A percentile compares a stretch with the other conserved stretches of the same genome.
Evolutionary conservation across 2,113 vertebrate genomes (phyloP).

Genomic region (Chaenocephalus aceratus): DNA sequence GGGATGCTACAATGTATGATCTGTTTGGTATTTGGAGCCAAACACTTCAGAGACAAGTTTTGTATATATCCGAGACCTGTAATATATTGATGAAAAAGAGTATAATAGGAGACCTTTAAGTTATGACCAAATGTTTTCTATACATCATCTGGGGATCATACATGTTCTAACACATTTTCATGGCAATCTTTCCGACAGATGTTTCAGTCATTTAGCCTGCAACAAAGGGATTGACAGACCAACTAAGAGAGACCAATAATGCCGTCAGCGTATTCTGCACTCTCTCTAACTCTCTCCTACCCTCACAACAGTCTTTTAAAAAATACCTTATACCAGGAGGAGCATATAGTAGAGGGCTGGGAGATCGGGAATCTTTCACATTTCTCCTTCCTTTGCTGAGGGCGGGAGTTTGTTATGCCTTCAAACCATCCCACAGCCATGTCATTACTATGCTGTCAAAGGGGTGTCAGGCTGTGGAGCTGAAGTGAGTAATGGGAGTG

Average conservation of each 20-base stretch:
- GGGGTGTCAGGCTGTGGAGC: slow-evolving; percentile 70
- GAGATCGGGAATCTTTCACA: slow-evolving; percentile 42
- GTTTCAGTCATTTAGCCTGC: slow-evolving; percentile 1
- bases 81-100: too few species aligned
- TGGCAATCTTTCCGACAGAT: background rate
- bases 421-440: slow-evolving; percentile 65
- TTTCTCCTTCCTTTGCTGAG: slow-evolving; percentile 60
- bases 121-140: background rate
- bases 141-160: background rate
- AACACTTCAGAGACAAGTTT: too few species aligned
- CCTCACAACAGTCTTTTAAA: background rate
- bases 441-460: slow-evolving; percentile 76
- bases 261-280: background rate
- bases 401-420: slow-evolving; percentile 69
- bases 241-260: background rate
- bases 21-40: too few species aligned
- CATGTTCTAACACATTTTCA: background rate
- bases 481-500: slow-evolving; percentile 76
- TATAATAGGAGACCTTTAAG: background rate
- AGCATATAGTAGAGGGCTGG: slow-evolving; percentile 23
- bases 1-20: too few species aligned
- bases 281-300: background rate
- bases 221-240: slow-evolving; percentile 3
- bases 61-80: too few species aligned
- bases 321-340: background rate